Conservation (phyloP, 2,888 invertebrate genomes). For the Drosophila pseudotalamancana region DNA sequence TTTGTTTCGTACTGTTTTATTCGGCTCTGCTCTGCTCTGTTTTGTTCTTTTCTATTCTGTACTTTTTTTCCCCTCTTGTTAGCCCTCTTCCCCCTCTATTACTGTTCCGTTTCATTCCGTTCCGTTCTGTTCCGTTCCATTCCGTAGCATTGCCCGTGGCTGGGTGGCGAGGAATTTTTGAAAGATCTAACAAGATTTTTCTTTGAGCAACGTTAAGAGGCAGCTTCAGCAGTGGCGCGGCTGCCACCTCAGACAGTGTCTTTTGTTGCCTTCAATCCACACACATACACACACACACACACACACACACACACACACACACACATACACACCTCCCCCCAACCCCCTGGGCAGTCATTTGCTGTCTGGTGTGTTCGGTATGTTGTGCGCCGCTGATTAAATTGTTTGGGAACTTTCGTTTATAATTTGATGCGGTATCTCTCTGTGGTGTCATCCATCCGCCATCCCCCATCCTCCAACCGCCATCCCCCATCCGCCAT, state of each 20-base stretch:
- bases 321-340: not conserved
- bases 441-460: constrained; percentile 38
- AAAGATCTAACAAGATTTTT: constrained; percentile 68
- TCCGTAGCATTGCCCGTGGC: constrained; percentile 32
- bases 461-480: not conserved
- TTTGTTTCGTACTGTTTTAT: constrained; percentile 18
- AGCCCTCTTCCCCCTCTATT: not conserved
- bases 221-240: constrained; percentile 27
- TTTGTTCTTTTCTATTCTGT: constrained; percentile 10
- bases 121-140: constrained; percentile 3
- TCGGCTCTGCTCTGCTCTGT: constrained; percentile 11
- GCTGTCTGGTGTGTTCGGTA: constrained; percentile 21
- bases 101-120: constrained; percentile 1
- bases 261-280: not conserved
- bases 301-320: not conserved
- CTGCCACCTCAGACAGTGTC: constrained; percentile 12
- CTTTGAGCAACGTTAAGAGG: constrained; percentile 40
- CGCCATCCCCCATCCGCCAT: not conserved
- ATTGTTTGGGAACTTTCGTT: constrained; percentile 73
- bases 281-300: not conserved
- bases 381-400: constrained; percentile 71
- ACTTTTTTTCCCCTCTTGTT: not conserved
- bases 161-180: constrained; percentile 59
- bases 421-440: constrained; percentile 68
- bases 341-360: not conserved